Evolutionary conservation across 2,888 invertebrate species (phyloP).

Genomic region (Acleris emargana): DNA sequence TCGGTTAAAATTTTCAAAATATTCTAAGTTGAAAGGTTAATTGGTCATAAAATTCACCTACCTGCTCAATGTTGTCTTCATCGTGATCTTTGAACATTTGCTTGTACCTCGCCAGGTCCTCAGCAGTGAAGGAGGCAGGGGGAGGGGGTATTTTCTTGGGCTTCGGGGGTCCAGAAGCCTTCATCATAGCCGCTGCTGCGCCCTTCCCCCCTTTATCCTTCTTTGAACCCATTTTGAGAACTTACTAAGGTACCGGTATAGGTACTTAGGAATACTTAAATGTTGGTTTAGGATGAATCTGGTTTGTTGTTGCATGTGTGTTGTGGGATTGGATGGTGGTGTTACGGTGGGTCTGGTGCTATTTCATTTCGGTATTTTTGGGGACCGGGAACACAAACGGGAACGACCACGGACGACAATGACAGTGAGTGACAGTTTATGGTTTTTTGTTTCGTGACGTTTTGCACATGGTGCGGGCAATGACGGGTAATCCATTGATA

Average conservation of each 20-base stretch:
- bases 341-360: too few relatives aligned
- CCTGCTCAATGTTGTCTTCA: slow-evolving; percentile 71
- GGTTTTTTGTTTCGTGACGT: neutral
- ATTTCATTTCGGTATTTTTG: too few relatives aligned
- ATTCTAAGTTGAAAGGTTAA: neutral
- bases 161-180: slow-evolving; percentile 55
- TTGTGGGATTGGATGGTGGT: too few relatives aligned
- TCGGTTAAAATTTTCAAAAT: too few relatives aligned
- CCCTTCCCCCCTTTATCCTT: slow-evolving; percentile 51
- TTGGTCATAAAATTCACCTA: slow-evolving; percentile 35
- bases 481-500: too few relatives aligned
- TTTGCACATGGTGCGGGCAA: neutral
- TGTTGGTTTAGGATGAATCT: too few relatives aligned
- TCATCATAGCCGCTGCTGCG: slow-evolving; percentile 40
- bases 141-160: slow-evolving; percentile 72
- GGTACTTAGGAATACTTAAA: too few relatives aligned
- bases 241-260: too few relatives aligned
- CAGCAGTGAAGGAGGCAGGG: slow-evolving; percentile 65
- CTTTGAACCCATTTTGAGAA: slow-evolving; percentile 58
- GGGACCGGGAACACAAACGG: too few relatives aligned
- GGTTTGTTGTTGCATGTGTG: too few relatives aligned
- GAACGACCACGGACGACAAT: too few relatives aligned
- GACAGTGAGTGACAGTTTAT: too few relatives aligned
- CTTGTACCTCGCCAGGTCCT: slow-evolving; percentile 65
- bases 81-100: slow-evolving; percentile 67